These are phyloP conservation scores for Toxostoma redivivum DNA, from an alignment of 2,113 vertebrate species.

Conservation along the genomic window DNA sequence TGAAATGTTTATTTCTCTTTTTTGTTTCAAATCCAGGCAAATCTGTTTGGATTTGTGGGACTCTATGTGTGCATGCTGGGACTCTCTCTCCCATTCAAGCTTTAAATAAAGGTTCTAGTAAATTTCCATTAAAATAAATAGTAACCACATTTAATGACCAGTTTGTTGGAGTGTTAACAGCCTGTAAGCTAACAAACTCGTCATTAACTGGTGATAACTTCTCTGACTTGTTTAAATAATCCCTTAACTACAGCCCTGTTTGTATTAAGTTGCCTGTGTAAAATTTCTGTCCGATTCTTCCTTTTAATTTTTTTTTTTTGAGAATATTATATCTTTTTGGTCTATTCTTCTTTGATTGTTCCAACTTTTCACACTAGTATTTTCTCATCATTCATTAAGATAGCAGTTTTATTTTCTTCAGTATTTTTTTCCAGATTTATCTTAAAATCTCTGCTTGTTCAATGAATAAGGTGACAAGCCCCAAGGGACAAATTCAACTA, in stretches of 20 bases:
- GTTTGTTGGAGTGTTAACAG: slow-evolving; percentile 80
- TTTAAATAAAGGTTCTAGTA: slow-evolving; percentile 69
- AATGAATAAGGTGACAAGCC: slow-evolving; percentile 60
- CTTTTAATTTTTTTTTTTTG: neutral
- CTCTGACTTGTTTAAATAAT: slow-evolving; percentile 69
- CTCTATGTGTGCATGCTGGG: slow-evolving; percentile 34
- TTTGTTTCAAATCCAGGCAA: slow-evolving; percentile 31
- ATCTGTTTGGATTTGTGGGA: slow-evolving; percentile 29
- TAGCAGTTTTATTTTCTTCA: neutral
- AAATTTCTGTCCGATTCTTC: neutral
- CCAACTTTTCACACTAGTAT: neutral
- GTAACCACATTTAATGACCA: slow-evolving; percentile 76
- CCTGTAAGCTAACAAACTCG: slow-evolving; percentile 77
- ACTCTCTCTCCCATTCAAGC: slow-evolving; percentile 58
- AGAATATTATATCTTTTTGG: neutral
- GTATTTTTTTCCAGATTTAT: neutral
- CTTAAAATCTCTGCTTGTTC: slow-evolving; percentile 32
- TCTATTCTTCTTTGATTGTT: neutral
- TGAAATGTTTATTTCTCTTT: neutral
- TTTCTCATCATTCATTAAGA: neutral
- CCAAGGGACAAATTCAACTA: slow-evolving; percentile 44
- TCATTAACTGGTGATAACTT: slow-evolving; percentile 79
- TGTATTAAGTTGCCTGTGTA: slow-evolving; percentile 8
- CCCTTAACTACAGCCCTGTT: slow-evolving; percentile 47
- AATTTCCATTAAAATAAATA: slow-evolving; percentile 75